Evolutionary conservation across 1,140 invertebrate genomes (phyloP).

Genomic region (Lepidurus apus): DNA sequence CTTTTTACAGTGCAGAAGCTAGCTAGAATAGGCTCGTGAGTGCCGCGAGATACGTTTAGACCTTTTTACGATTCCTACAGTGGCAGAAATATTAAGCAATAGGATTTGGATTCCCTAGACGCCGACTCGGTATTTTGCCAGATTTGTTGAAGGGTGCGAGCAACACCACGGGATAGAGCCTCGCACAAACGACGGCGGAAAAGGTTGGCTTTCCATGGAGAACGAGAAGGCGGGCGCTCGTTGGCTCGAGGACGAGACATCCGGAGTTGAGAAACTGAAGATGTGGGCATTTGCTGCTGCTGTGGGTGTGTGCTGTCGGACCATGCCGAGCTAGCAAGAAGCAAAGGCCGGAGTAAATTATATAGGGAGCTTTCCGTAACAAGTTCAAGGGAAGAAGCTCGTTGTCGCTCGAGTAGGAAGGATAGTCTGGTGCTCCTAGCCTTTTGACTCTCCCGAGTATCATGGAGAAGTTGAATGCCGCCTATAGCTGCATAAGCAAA

Average conservation of each 20-base stretch:
- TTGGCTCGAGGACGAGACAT: not conserved
- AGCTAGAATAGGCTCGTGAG: too few species aligned
- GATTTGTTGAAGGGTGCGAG: conserved; percentile 5
- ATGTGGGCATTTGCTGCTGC: not conserved
- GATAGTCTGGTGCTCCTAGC: not conserved
- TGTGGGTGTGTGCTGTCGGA: not conserved
- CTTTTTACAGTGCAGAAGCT: too few species aligned
- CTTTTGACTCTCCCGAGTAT: not conserved
- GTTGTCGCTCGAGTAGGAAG: conserved; percentile 8
- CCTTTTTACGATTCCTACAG: too few species aligned
- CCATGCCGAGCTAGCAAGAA: not conserved
- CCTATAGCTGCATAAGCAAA: not conserved
- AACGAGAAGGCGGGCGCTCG: not conserved
- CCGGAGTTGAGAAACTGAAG: not conserved
- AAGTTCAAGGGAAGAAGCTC: not conserved
- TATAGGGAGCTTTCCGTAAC: conserved; percentile 10
- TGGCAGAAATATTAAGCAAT: not conserved
- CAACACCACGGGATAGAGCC: not conserved
- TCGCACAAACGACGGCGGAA: conserved; percentile 1
- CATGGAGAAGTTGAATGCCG: not conserved
- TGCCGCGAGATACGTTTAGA: too few species aligned
- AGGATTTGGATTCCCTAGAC: not conserved
- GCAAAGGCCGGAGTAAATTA: conserved; percentile 5
- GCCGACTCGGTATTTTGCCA: not conserved
- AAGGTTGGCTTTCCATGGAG: conserved; percentile 3